Conservation (phyloP, 2,113 vertebrate species). For the Balaenoptera acutorostrata region DNA sequence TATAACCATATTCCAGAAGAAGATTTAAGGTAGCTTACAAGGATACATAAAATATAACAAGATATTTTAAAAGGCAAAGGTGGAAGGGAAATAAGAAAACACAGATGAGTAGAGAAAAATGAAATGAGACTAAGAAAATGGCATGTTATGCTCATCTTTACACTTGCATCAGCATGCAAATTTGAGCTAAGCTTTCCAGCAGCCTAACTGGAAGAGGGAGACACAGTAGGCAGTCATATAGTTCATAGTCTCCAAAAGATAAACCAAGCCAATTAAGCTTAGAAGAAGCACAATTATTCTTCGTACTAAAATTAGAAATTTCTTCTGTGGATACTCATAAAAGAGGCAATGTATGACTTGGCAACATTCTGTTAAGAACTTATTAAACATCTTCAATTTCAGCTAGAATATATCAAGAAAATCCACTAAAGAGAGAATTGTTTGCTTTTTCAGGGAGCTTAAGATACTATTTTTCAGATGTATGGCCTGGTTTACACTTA, state of each 20-base stretch:
- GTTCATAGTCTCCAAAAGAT: not conserved
- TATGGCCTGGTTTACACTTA: not conserved
- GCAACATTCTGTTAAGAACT: not conserved
- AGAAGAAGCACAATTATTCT: not conserved
- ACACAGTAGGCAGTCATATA: too few relatives aligned
- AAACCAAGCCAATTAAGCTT: not conserved
- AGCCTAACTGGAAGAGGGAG: not conserved
- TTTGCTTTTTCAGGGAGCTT: not conserved
- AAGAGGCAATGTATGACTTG: not conserved
- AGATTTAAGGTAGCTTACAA: not conserved
- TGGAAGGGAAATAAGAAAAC: not conserved
- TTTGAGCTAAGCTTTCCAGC: not conserved
- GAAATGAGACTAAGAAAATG: not conserved
- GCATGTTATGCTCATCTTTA: not conserved
- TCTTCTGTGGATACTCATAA: not conserved
- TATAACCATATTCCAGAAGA: not conserved
- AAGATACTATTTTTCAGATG: not conserved
- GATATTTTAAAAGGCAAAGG: not conserved
- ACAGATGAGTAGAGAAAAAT: not conserved
- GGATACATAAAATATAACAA: too few relatives aligned
- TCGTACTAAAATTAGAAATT: not conserved
- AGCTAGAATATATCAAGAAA: not conserved
- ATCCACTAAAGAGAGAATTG: not conserved
- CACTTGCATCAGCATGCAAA: not conserved
- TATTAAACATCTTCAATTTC: not conserved